phyloP scores from a whole-genome alignment of 2,888 invertebrate species.

The Microctonus aethiopoides region DNA sequence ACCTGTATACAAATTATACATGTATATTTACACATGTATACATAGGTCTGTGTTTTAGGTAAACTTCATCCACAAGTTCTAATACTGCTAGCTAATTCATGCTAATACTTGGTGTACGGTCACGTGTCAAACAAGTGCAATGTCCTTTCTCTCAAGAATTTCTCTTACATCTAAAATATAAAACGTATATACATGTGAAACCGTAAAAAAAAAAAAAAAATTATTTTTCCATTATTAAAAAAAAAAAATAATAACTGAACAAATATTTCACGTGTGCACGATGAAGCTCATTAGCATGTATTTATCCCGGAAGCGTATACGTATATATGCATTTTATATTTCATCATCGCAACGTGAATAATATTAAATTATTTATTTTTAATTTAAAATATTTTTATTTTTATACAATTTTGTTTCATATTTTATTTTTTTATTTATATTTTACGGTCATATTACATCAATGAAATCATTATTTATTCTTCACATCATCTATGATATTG shows the following conservation, averaged over 20 bases:
- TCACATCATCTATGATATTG: too few relatives aligned
- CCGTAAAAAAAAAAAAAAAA: background rate
- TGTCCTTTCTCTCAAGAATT: conserved; percentile 40
- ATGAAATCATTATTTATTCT: background rate
- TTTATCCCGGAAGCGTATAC: background rate
- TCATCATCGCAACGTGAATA: background rate
- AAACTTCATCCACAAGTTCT: conserved; percentile 16
- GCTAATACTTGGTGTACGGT: conserved; percentile 52
- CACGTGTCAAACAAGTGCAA: conserved; percentile 55
- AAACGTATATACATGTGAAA: background rate
- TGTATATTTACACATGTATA: background rate
- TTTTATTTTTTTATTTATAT: background rate
- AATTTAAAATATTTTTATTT: too few relatives aligned
- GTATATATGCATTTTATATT: background rate
- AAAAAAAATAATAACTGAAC: background rate
- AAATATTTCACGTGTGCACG: background rate
- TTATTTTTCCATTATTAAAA: conserved; percentile 13
- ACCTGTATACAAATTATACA: background rate
- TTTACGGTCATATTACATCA: background rate
- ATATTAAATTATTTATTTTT: too few relatives aligned
- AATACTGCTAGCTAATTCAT: conserved; percentile 51
- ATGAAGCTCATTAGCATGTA: conserved; percentile 4
- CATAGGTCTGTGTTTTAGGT: background rate
- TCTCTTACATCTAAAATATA: conserved; percentile 1
- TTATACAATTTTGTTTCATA: background rate